Percentiles rank a stretch among this genome's conserved stretches.
phyloP scores from a whole-genome alignment of 1,140 invertebrate species.

The Euwallacea fornicatus region DNA sequence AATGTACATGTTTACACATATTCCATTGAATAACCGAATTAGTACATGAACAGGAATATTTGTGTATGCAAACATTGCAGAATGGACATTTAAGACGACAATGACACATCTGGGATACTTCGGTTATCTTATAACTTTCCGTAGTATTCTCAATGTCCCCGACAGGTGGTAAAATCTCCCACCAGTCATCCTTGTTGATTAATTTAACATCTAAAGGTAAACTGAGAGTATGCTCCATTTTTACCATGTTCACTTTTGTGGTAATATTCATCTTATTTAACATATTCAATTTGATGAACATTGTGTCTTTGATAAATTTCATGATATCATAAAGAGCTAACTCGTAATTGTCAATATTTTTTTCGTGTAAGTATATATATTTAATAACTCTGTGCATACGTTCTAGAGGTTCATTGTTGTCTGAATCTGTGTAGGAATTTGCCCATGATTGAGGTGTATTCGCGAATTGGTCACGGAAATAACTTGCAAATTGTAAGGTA shows the following conservation, averaged over 20 bases:
- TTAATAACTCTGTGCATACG: slow-evolving; percentile 34
- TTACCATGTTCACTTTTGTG: slow-evolving; percentile 15
- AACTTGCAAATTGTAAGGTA: slow-evolving; percentile 27
- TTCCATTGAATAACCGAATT: slow-evolving; percentile 16
- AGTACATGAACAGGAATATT: slow-evolving; percentile 19
- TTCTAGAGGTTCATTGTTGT: slow-evolving; percentile 35
- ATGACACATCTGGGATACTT: not conserved
- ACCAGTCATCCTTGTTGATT: not conserved
- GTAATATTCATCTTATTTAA: slow-evolving; percentile 21
- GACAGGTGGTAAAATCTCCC: not conserved
- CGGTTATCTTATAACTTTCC: not conserved
- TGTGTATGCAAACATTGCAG: slow-evolving; percentile 12
- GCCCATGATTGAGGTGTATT: slow-evolving; percentile 26
- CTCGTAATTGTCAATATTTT: slow-evolving; percentile 24
- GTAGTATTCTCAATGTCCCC: too few relatives aligned
- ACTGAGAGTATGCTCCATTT: slow-evolving; percentile 2
- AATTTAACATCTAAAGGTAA: not conserved
- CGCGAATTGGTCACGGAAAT: slow-evolving; percentile 31
- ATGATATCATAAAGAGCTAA: slow-evolving; percentile 24
- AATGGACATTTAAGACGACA: not conserved
- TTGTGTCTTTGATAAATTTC: slow-evolving; percentile 31
- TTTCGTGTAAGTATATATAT: slow-evolving; percentile 30
- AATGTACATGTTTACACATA: slow-evolving; percentile 26
- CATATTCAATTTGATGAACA: slow-evolving; percentile 19
- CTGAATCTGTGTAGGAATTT: slow-evolving; percentile 23